A percentile compares a stretch with the other conserved stretches of the same genome.
These are phyloP conservation scores for Tichodroma muraria DNA, from an alignment of 2,113 vertebrate genomes.

Conservation along the genomic window DNA sequence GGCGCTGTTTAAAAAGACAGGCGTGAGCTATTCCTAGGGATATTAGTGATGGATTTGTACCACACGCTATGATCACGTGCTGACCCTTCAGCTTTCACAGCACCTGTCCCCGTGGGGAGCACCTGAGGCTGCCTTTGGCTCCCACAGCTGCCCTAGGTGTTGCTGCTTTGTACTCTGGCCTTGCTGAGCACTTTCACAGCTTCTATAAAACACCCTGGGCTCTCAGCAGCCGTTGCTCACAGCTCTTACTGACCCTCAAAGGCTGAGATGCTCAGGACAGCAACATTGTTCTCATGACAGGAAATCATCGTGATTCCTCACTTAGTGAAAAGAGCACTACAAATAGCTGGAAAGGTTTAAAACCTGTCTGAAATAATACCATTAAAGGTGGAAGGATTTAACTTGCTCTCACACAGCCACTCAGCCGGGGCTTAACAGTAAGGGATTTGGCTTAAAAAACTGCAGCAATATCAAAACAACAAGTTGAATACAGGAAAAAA, in stretches of 20 bases:
- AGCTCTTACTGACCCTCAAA: not conserved
- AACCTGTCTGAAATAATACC: slow-evolving; percentile 18
- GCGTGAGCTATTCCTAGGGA: not conserved
- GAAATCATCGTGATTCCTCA: not conserved
- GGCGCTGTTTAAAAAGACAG: not conserved
- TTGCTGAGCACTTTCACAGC: not conserved
- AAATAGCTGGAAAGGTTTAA: not conserved
- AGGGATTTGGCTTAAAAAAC: slow-evolving; percentile 1
- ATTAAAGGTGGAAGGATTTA: not conserved
- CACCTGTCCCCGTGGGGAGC: not conserved
- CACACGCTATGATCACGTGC: rapidly evolving
- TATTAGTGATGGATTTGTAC: slow-evolving; percentile 6
- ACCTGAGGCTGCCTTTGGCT: not conserved
- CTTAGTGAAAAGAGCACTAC: not conserved
- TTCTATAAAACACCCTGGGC: not conserved
- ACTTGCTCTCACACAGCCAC: not conserved
- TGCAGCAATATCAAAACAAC: not conserved
- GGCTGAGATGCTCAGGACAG: not conserved
- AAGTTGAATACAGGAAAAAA: not conserved
- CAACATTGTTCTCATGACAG: not conserved
- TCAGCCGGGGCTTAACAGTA: not conserved
- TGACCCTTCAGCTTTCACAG: not conserved
- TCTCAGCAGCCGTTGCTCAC: not conserved
- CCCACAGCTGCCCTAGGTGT: not conserved
- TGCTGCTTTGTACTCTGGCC: not conserved